Conservation (phyloP, 2,113 vertebrate species). For the Proterorhinus semilunaris region DNA sequence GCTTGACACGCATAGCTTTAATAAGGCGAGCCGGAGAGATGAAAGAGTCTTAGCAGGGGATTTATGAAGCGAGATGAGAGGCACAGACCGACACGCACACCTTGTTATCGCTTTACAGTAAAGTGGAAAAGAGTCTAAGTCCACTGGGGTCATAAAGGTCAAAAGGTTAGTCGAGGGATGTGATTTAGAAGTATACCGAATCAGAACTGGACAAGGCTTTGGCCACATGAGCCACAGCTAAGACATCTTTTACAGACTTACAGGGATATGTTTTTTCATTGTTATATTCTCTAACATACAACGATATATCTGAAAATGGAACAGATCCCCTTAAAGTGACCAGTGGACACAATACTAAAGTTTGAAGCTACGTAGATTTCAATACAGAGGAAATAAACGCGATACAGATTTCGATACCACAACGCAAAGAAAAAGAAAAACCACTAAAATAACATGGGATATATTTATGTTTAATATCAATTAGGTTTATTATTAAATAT, state of each 20-base stretch:
- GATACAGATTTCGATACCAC: too few relatives aligned
- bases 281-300: not conserved
- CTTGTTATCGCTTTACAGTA: conserved; percentile 43
- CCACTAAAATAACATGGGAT: not conserved
- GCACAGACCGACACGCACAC: conserved; percentile 27
- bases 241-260: not conserved
- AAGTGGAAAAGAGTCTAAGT: conserved; percentile 34
- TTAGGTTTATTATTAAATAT: too few relatives aligned
- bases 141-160: conserved; percentile 31
- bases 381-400: too few relatives aligned
- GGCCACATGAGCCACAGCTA: not conserved
- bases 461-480: too few relatives aligned
- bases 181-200: conserved; percentile 32
- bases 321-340: too few relatives aligned
- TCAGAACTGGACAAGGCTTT: not conserved
- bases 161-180: conserved; percentile 45
- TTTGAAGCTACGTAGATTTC: too few relatives aligned
- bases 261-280: not conserved
- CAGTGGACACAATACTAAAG: too few relatives aligned
- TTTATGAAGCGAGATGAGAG: conserved; percentile 48
- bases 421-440: too few relatives aligned
- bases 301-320: too few relatives aligned
- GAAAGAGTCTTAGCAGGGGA: conserved; percentile 51
- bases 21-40: conserved; percentile 53
- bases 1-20: conserved; percentile 47